Conservation (phyloP, 2,888 invertebrate genomes). For the Apotomis betuletana region DNA sequence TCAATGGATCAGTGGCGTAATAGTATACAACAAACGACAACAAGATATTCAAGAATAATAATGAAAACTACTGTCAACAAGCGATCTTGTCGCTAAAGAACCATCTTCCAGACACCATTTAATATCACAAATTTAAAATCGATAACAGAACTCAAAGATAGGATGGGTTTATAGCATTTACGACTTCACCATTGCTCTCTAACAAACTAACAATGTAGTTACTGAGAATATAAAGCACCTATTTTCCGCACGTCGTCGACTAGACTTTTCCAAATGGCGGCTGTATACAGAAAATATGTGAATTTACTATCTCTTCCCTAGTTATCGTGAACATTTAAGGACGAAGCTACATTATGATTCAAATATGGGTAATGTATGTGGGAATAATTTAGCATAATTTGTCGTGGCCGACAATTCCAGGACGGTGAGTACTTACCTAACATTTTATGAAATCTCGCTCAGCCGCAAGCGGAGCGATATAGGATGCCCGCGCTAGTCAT, state of each 20-base stretch:
- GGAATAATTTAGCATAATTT: slow-evolving; percentile 40
- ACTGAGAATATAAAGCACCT: neutral
- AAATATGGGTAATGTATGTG: slow-evolving; percentile 40
- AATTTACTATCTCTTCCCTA: slow-evolving; percentile 1
- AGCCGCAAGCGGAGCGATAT: slow-evolving; percentile 8
- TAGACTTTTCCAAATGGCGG: slow-evolving; percentile 2
- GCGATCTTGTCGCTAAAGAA: no score
- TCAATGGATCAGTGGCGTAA: no score
- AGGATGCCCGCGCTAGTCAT: slow-evolving; percentile 44
- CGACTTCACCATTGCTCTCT: neutral
- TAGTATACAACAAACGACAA: no score
- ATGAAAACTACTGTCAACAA: no score
- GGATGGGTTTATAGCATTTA: no score
- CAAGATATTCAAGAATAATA: no score
- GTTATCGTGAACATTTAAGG: slow-evolving; percentile 26
- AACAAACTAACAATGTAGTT: neutral
- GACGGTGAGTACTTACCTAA: slow-evolving; percentile 7
- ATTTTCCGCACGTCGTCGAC: neutral
- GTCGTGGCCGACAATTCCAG: slow-evolving; percentile 26
- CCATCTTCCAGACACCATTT: no score
- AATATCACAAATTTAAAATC: no score
- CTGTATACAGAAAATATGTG: neutral
- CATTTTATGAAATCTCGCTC: slow-evolving; percentile 35
- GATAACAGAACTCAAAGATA: no score
- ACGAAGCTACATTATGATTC: slow-evolving; percentile 36